Conservation (phyloP, 1,140 invertebrate genomes). For the Cydia splendana region DNA sequence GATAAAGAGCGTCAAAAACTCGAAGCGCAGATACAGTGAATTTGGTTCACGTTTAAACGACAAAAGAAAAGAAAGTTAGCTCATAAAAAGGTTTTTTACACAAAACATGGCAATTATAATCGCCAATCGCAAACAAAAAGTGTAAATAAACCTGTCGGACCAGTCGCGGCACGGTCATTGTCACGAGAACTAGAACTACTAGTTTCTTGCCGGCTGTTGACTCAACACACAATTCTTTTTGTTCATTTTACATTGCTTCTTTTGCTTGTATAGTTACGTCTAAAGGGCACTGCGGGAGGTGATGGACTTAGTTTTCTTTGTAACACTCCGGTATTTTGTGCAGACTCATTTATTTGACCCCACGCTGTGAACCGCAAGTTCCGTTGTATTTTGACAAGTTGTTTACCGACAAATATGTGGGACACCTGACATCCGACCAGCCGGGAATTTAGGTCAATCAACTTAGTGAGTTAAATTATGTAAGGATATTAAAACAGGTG, state of each 20-base stretch:
- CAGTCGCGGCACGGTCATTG: constrained; percentile 60
- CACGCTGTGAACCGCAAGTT: constrained; percentile 41
- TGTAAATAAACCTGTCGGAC: constrained; percentile 55
- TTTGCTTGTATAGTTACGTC: constrained; percentile 25
- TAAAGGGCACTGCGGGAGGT: neutral
- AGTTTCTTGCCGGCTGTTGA: constrained; percentile 37
- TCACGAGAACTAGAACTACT: constrained; percentile 52
- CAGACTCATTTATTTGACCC: constrained; percentile 44
- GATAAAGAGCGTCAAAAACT: constrained; percentile 12
- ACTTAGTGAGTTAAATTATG: constrained; percentile 40
- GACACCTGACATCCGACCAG: constrained; percentile 44
- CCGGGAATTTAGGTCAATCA: constrained; percentile 44
- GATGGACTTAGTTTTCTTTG: constrained; percentile 29
- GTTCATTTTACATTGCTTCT: constrained; percentile 30
- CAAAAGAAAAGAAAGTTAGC: constrained; percentile 30
- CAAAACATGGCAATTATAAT: constrained; percentile 32
- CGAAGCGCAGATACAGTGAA: neutral
- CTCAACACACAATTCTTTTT: constrained; percentile 32
- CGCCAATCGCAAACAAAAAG: constrained; percentile 40
- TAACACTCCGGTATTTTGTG: constrained; percentile 23
- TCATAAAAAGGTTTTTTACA: constrained; percentile 30
- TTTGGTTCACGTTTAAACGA: neutral
- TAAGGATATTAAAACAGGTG: constrained; percentile 35
- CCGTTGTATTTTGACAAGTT: constrained; percentile 59
- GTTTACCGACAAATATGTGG: constrained; percentile 52